Conservation (phyloP, 2,113 vertebrate species). For the Lanius collurio region DNA sequence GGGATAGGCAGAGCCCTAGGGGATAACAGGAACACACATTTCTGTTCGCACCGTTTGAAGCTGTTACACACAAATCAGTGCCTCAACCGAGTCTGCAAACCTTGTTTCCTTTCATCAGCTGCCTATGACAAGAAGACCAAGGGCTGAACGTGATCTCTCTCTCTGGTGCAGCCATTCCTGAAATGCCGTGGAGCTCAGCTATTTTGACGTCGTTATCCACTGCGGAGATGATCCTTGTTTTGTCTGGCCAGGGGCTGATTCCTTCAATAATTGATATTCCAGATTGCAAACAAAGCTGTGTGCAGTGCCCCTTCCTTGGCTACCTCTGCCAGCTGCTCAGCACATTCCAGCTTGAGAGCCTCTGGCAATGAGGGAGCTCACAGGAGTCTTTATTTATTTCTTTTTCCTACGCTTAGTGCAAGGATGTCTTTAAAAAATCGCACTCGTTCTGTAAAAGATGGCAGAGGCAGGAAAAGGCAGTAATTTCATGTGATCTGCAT, state of each 20-base stretch:
- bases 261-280: not conserved
- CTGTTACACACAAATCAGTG: not conserved
- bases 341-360: not conserved
- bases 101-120: slow-evolving; percentile 35
- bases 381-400: not conserved
- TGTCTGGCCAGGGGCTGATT: not conserved
- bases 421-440: not conserved
- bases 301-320: not conserved
- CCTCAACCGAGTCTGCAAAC: not conserved
- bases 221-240: not conserved
- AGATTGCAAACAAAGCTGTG: not conserved
- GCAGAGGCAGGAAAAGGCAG: not conserved
- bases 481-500: not conserved
- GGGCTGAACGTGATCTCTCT: slow-evolving; percentile 5
- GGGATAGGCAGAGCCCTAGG: not conserved
- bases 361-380: not conserved
- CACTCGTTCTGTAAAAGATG: not conserved
- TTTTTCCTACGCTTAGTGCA: not conserved
- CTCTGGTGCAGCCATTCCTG: not conserved
- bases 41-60: not conserved
- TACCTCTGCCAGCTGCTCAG: not conserved
- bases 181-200: not conserved
- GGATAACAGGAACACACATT: not conserved
- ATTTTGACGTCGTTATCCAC: not conserved
- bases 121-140: not conserved